Conservation (phyloP, 1,140 invertebrate species). For the Trachymyrmex cornetzi region DNA sequence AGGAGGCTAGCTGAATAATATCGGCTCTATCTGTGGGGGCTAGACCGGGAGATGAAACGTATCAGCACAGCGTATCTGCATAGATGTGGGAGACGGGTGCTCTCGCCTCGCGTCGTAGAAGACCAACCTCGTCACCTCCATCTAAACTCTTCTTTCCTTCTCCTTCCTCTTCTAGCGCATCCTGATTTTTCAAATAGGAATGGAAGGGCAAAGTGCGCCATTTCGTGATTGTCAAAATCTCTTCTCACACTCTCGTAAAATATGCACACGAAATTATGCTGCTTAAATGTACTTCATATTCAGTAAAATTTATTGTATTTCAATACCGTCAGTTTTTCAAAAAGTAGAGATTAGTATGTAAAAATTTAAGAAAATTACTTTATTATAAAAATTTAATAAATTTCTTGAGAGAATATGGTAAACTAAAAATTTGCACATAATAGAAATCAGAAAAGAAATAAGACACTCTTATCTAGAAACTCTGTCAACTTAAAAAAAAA, state of each 20-base stretch:
- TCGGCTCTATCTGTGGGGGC: conserved; percentile 85
- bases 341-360: background rate
- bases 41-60: conserved; percentile 85
- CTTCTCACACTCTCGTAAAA: background rate
- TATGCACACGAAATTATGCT: background rate
- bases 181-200: background rate
- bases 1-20: conserved; percentile 87
- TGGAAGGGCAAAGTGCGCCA: background rate
- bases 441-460: background rate
- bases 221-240: background rate
- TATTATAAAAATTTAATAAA: background rate
- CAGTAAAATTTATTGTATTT: background rate
- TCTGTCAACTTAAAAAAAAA: conserved; percentile 2
- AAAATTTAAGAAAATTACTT: background rate
- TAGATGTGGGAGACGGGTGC: conserved; percentile 80
- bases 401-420: background rate
- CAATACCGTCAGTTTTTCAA: background rate
- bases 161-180: background rate
- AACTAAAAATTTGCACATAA: background rate
- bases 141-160: conserved; percentile 71
- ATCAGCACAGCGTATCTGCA: conserved; percentile 85
- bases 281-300: background rate
- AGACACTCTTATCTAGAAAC: background rate
- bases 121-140: conserved; percentile 73
- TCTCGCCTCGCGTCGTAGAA: conserved; percentile 69